Percentiles rank a stretch among this genome's conserved stretches.
Conservation (phyloP, 2,797 vertebrate genomes). For the Silurus lanzhouensis region DNA sequence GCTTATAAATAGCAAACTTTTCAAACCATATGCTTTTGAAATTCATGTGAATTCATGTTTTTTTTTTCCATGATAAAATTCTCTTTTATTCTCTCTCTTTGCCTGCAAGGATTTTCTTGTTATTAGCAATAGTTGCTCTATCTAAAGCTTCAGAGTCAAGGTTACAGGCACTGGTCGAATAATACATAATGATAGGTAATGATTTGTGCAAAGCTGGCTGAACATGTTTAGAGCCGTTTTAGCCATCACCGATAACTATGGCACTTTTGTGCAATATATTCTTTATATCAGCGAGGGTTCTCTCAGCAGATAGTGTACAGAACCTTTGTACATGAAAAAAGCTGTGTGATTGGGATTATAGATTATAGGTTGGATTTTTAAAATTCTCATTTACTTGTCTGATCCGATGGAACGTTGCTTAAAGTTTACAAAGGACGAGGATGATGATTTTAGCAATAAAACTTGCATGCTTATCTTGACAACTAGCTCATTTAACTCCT, state of each 20-base stretch:
- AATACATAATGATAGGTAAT: background rate
- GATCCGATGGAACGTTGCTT: background rate
- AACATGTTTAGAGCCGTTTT: background rate
- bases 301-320: background rate
- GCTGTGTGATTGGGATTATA: background rate
- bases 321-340: background rate
- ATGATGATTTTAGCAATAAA: too few species aligned
- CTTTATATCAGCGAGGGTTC: background rate
- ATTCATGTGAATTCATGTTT: background rate
- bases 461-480: background rate
- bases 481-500: background rate
- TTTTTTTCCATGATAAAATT: background rate
- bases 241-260: background rate
- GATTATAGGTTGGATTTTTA: background rate
- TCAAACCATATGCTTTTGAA: background rate
- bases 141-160: background rate
- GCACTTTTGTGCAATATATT: background rate
- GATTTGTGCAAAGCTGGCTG: background rate
- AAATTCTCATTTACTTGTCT: background rate
- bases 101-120: constrained; percentile 1
- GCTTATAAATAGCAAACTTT: constrained; percentile 6
- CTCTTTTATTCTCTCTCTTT: background rate
- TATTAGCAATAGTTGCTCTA: background rate
- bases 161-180: background rate
- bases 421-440: background rate